Conservation (phyloP, 2,888 invertebrate genomes). For the Ptilodon capucinus region DNA sequence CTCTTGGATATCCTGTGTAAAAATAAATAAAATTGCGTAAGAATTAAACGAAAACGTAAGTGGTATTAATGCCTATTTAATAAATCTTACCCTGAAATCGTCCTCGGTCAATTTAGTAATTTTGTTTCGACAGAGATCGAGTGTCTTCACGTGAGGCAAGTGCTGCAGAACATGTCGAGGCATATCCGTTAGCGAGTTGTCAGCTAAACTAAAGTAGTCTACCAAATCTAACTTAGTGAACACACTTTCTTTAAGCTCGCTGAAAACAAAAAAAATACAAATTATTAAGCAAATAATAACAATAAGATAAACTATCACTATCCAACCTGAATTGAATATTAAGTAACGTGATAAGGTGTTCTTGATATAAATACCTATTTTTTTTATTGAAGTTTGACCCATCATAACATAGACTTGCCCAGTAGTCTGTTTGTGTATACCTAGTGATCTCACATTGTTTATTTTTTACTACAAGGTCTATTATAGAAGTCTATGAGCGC, state of each 20-base stretch:
- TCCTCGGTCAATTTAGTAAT: constrained; percentile 88
- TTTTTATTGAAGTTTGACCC: too few species aligned
- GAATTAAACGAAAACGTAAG: too few species aligned
- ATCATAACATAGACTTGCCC: too few species aligned
- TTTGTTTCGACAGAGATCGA: constrained; percentile 92
- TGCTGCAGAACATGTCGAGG: constrained; percentile 89
- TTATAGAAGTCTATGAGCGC: too few species aligned
- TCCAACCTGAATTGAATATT: too few species aligned
- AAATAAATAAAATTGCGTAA: neutral
- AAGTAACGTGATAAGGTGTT: too few species aligned
- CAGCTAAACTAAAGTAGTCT: constrained; percentile 90
- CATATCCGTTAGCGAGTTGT: constrained; percentile 89
- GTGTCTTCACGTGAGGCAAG: constrained; percentile 88
- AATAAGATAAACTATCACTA: too few species aligned
- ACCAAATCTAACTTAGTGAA: constrained; percentile 89
- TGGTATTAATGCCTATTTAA: too few species aligned
- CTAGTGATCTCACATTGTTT: too few species aligned
- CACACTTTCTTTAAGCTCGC: constrained; percentile 87
- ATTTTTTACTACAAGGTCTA: too few species aligned
- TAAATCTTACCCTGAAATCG: constrained; percentile 89
- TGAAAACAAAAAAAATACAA: constrained; percentile 54
- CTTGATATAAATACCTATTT: too few species aligned
- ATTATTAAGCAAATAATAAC: neutral
- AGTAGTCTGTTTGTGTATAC: too few species aligned
- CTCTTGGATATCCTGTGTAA: constrained; percentile 73